A percentile compares a stretch with the other conserved stretches of the same genome.
Conservation (phyloP, 64 coral and sea anemone species). For the Actinia equina region DNA sequence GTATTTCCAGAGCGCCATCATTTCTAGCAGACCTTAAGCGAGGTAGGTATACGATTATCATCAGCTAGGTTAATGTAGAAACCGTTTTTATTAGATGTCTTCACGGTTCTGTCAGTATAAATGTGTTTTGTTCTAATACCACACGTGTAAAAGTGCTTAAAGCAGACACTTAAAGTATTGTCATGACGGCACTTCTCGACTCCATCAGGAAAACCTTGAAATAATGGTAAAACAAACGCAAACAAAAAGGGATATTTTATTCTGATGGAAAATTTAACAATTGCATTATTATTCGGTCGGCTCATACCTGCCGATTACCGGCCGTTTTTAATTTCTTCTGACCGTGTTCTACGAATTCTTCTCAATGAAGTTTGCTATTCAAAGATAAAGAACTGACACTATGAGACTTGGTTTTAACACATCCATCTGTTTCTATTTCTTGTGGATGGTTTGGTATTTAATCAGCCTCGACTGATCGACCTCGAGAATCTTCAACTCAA, state of each 20-base stretch:
- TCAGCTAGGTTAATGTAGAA: background rate
- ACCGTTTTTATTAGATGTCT: conserved; percentile 28
- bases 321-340: too few species aligned
- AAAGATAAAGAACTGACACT: background rate
- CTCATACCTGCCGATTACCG: too few species aligned
- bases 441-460: too few species aligned
- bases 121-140: background rate
- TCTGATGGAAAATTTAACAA: background rate
- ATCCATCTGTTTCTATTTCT: conserved; percentile 3
- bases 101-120: conserved; percentile 3
- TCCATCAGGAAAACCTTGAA: background rate
- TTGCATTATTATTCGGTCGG: too few species aligned
- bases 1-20: conserved; percentile 42
- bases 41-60: conserved; percentile 36
- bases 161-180: background rate
- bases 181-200: background rate
- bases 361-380: background rate
- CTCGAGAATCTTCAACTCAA: too few species aligned
- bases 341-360: background rate
- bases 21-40: conserved; percentile 49
- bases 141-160: conserved; percentile 63
- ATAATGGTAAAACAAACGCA: background rate
- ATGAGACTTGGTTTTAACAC: background rate
- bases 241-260: background rate
- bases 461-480: too few species aligned